Percentiles rank a stretch among this genome's conserved stretches.
phyloP scores from a whole-genome alignment of 2,888 invertebrate genomes.

The Heliconius erato region DNA sequence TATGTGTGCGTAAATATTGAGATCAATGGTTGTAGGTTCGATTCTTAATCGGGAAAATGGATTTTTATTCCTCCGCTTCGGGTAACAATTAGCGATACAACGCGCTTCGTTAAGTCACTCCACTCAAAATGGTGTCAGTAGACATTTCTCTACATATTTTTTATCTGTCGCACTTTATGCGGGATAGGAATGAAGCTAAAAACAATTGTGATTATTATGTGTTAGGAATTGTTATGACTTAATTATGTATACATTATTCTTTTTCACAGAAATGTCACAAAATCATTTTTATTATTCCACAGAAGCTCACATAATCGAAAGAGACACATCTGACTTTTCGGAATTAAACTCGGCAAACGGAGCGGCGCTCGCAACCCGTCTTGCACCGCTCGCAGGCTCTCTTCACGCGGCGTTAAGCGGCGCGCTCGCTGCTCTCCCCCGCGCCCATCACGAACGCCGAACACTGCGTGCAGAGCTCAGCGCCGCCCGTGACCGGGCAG shows the following conservation, averaged over 20 bases:
- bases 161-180: neutral
- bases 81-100: neutral
- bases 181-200: neutral
- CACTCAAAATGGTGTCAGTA: neutral
- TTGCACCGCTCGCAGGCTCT: constrained; percentile 61
- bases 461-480: constrained; percentile 60
- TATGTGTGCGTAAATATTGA: neutral
- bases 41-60: neutral
- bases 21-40: neutral
- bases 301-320: neutral
- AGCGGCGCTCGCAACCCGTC: constrained; percentile 61
- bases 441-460: constrained; percentile 53
- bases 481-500: constrained; percentile 59
- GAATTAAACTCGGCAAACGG: constrained; percentile 55
- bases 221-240: no score
- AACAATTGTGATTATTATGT: no score
- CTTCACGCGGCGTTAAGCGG: constrained; percentile 56
- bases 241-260: no score
- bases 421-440: constrained; percentile 60
- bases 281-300: no score
- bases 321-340: neutral
- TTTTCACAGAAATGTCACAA: no score
- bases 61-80: neutral
- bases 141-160: no score
- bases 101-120: neutral